Evolutionary conservation across 2,888 invertebrate genomes (phyloP), one percentile per base, ranked within the genome.

Genomic region (Aplocera efformata): DNA sequence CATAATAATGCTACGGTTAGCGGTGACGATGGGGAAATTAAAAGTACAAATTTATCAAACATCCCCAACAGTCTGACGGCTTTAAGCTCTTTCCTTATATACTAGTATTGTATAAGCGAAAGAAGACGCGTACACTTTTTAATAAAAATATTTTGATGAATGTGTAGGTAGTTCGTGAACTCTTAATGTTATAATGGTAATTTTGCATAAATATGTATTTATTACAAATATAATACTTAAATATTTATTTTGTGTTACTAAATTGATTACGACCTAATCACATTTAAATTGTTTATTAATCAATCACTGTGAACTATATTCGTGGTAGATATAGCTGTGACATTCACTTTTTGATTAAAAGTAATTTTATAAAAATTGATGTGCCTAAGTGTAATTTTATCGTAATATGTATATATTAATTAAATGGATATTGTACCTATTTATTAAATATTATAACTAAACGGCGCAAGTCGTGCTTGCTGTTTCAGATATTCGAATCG

Each of bases 321-420:
- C 61, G 82, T 83, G 75, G 79, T 82, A 82, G 79, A 65, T 70
- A 60, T 72, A 68, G 68, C 67, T 72, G 75, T 73, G 77, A 75
- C 76, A 74, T 77, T 78, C 79, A 79, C 63, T 73, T 83, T 82
- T 77, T 77, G 79, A 84, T 81, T 81, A 81, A 77, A 74, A 69
- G 81, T 86, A 82, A 85, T 82, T 86, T 84, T 83, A 86, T 85
- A 88, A 88, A 77, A 89, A 88, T 89, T 82, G 89, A 89, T 89
- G 89, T 89, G 89, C 89, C 89, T 89, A 89, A 86, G 86, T 89
- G 89, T 89, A 84, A 79, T 79, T 85, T 73, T 85, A 81, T 68
- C 70, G 71, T 82, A 81, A 78, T 55, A 66, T 81, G 76, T 82
- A 79, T 72, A 77, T 74, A 72, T 52, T 77, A 67, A 68, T 68